Evolutionary conservation across 2,113 vertebrate species (phyloP).

Genomic region (Caloenas nicobarica): DNA sequence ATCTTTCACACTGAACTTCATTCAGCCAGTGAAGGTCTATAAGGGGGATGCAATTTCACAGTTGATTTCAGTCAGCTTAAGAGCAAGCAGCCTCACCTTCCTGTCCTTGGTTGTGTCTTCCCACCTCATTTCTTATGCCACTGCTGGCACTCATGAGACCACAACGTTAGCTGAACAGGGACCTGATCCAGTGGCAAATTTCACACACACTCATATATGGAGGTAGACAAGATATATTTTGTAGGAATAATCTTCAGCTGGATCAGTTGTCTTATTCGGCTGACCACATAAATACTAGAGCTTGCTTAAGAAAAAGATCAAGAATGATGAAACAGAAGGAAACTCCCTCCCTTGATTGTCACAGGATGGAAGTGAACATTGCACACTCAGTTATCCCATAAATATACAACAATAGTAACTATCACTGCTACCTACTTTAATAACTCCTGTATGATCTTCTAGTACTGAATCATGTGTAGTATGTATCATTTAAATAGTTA

Average conservation of each 20-base stretch:
- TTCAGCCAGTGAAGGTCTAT: not conserved
- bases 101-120: not conserved
- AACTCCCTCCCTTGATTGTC: not conserved
- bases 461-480: not conserved
- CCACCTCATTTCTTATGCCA: not conserved
- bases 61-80: constrained; percentile 13
- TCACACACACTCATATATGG: fast-evolving
- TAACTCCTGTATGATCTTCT: not conserved
- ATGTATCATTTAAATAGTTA: not conserved
- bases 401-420: not conserved
- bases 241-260: not conserved
- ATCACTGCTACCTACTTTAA: not conserved
- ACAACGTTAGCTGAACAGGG: not conserved
- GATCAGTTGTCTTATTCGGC: not conserved
- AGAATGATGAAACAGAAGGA: not conserved
- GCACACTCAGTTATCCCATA: not conserved
- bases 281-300: not conserved
- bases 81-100: not conserved
- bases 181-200: not conserved
- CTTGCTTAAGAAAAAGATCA: not conserved
- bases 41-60: not conserved
- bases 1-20: not conserved
- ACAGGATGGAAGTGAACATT: not conserved
- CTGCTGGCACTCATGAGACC: not conserved
- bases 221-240: not conserved